Evolutionary conservation across 2,888 invertebrate species (phyloP), one percentile per base, ranked within the genome.

Genomic region (Andrena camellia): DNA sequence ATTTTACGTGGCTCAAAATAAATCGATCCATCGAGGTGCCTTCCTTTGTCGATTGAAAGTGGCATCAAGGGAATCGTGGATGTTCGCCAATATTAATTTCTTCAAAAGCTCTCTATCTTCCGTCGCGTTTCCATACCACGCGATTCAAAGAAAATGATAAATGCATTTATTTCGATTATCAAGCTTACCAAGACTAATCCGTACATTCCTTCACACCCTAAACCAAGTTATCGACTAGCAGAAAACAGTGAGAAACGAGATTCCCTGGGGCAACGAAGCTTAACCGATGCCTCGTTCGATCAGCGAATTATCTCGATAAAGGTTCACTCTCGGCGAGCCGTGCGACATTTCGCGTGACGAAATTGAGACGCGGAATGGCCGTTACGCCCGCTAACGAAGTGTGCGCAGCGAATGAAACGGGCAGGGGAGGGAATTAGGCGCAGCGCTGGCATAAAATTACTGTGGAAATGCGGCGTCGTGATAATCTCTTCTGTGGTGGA

Each of bases 1-100:
- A 88, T 88, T 87, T 78, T 35, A 48, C 86, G 50, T 62, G 54
- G 60, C 59, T 60, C 67, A 23, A 63, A 83, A 83, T 72, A 71
- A 81, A 75, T 86, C 76, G 78, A 71, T 64, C 68, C 66, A 29
- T 20, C 29, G 6, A 6, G 35, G 13, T 2, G 20, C 5, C n/a
- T n/a, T 29, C n/a, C 6, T 33, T 33, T 17, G 33, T 20, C 20
- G 20, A 52, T 52, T 52, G 20, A 52, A 52, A n/a, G 52, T 8
- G 20, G n/a, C 52, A 17, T 5, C 42, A 5, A 52, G 52, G 52
- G 20, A 52, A 7, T 20, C 20, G 20, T 52, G 52, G 20, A 52
- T 8, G 8, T 33, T 29, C 6, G 26, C 8, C 1, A 35, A 54
- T 42, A 67, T 54, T 67, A 67, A 67, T 33, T 67, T 33, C 20